Conservation (phyloP, 2,113 vertebrate species). For the Nycticryphes semicollaris region DNA sequence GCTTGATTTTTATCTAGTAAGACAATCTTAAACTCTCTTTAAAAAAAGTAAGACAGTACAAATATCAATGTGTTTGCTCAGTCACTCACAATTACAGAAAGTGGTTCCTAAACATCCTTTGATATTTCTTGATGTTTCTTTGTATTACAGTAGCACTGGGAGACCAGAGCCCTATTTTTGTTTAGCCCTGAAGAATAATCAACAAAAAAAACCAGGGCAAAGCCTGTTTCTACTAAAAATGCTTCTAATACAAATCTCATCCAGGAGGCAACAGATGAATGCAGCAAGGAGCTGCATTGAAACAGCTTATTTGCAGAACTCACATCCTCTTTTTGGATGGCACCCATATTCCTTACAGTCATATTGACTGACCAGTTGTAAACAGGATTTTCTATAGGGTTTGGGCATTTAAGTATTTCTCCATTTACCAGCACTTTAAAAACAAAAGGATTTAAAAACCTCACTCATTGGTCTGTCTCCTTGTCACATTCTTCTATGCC, state of each 20-base stretch:
- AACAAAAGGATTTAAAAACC: background rate
- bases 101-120: background rate
- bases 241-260: background rate
- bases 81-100: background rate
- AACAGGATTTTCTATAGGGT: background rate
- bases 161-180: background rate
- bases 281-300: background rate
- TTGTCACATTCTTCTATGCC: background rate
- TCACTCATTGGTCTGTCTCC: background rate
- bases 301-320: background rate
- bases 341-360: background rate
- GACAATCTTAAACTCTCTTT: background rate
- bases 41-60: background rate
- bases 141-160: background rate
- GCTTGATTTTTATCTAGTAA: slow-evolving; percentile 34
- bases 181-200: background rate
- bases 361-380: background rate
- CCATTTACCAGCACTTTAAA: background rate
- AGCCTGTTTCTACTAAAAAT: background rate
- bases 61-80: slow-evolving; percentile 26
- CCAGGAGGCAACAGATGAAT: background rate
- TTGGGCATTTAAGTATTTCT: background rate
- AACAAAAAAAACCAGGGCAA: background rate
- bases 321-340: background rate
- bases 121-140: background rate